Conservation (phyloP, 2,113 vertebrate genomes). For the cattle (Bos taurus) region DNA sequence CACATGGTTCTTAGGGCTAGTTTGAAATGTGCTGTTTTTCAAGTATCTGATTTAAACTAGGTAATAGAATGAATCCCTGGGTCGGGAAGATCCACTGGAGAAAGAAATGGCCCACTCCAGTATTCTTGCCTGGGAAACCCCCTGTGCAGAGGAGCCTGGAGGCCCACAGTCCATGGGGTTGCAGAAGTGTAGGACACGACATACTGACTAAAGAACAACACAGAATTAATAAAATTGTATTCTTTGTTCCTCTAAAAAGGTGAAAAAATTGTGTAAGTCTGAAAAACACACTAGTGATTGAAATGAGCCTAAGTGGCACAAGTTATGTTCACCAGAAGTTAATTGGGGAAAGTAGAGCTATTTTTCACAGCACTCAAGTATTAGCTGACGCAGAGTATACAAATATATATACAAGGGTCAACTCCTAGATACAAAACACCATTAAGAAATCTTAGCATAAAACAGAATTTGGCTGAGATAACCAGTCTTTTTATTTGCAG, state of each 20-base stretch:
- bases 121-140: neutral
- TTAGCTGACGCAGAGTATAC: neutral
- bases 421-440: neutral
- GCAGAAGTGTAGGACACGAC: fast-evolving
- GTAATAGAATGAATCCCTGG: neutral
- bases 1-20: neutral
- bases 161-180: neutral
- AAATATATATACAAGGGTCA: neutral
- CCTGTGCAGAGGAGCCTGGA: neutral
- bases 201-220: neutral
- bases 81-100: neutral
- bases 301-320: neutral
- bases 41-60: slow-evolving; percentile 9
- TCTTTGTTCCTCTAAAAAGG: neutral
- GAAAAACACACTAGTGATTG: neutral
- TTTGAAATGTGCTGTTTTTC: neutral
- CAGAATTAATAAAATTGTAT: neutral
- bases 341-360: neutral
- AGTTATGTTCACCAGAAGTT: neutral
- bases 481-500: neutral
- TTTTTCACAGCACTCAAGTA: neutral
- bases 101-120: neutral
- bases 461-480: neutral
- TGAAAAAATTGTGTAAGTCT: neutral
- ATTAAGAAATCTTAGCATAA: neutral